Evolutionary conservation across 2,888 invertebrate genomes (phyloP), one percentile per base, ranked within the genome.

Genomic region (Leptinotarsa peninsularis): DNA sequence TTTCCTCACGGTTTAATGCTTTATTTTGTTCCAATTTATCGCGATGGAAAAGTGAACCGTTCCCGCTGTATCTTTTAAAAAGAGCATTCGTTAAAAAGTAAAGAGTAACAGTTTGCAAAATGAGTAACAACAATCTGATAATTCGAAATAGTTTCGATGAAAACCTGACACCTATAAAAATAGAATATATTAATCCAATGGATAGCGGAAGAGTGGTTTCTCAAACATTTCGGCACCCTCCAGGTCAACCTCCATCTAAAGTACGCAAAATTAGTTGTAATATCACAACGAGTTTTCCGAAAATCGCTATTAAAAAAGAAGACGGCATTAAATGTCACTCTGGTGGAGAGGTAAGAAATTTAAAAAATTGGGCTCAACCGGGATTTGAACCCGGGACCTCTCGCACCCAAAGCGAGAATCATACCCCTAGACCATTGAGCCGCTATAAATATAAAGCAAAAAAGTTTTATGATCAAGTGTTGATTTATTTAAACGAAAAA

Each of bases 401-500:
- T 88, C 88, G 88, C 88, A 88, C 88, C 88, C 88, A 87, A 88
- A 88, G 88, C 88, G 88, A 88, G 87, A 88, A 88, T 88, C 88
- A 88, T 88, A 88, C 88, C 88, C 88, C 88, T 88, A 88, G 88
- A 88, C 88, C 88, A 88, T 86, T 88, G 88, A 88, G 88, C 88
- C 88, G 50, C 66, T 15, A 71, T 71, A 10, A 43, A 0, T 0
- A 10, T 13, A 0, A 0, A 13, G 0, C 0, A 10, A 43, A 43
- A 43, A 43, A 43, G 10, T 10, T 10, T 43, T 43, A 10, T 43
- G 0, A 43, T 43, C 43, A 43, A 43, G 10, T 43, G 13, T 10
- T 43, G 1, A 71, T 10, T 15, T 10, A 10, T 18, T 54, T 14
- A 7, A 17, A 49, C 15, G 13, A 23, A 17, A 21, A 23, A 67